Evolutionary conservation across 2,113 vertebrate species (phyloP).

Genomic region (Crotalus viridis): DNA sequence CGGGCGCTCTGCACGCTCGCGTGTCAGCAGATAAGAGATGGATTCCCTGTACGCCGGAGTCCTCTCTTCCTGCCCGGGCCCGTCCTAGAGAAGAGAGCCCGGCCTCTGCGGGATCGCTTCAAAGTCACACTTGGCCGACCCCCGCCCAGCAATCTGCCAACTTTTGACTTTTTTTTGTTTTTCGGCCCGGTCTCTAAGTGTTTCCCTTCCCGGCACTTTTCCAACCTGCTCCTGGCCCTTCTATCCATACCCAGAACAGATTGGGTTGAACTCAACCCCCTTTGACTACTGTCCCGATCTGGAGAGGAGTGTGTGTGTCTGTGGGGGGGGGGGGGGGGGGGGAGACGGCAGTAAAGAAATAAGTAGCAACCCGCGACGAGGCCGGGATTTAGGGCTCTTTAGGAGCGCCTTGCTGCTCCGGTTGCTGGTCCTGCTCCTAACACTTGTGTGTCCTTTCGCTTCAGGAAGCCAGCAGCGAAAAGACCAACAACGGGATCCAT

Average conservation of each 20-base stretch:
- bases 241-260: not conserved
- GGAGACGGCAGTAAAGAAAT: not conserved
- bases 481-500: conserved; percentile 99
- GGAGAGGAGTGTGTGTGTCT: too few relatives aligned
- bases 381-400: not conserved
- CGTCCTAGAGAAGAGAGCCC: not conserved
- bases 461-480: conserved; percentile 96
- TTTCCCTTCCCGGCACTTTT: not conserved
- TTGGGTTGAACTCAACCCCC: not conserved
- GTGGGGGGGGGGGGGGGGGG: not conserved
- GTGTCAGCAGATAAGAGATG: not conserved
- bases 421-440: not conserved
- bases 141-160: not conserved
- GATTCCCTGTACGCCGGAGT: not conserved
- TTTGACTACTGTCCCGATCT: not conserved
- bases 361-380: not conserved
- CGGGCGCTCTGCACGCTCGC: not conserved
- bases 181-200: not conserved
- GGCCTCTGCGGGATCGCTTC: not conserved
- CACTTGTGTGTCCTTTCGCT: conserved; percentile 60
- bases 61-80: not conserved
- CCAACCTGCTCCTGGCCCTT: not conserved
- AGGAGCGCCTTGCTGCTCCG: not conserved
- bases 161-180: not conserved
- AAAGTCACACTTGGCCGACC: not conserved